Evolutionary conservation across 2,888 invertebrate genomes (phyloP).

Genomic region (Chloroclysta siterata): DNA sequence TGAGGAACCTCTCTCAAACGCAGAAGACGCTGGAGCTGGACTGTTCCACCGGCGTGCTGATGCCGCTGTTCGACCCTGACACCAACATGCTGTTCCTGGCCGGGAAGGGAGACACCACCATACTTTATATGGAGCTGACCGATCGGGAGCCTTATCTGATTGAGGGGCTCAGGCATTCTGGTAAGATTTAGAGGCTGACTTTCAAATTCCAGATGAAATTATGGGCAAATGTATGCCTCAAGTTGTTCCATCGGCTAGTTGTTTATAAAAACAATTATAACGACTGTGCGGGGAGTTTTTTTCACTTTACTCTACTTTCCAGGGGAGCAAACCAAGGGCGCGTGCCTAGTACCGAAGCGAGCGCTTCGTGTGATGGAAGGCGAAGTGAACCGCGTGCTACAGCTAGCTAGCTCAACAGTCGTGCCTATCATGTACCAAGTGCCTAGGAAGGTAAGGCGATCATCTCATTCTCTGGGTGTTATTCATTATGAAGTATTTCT

Average conservation of each 20-base stretch:
- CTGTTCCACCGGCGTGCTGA: conserved; percentile 95
- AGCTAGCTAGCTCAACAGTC: conserved; percentile 93
- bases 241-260: no score
- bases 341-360: conserved; percentile 95
- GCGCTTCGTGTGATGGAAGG: conserved; percentile 98
- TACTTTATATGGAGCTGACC: conserved; percentile 95
- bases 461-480: no score
- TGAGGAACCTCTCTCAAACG: conserved; percentile 90
- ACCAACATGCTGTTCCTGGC: conserved; percentile 98
- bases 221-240: no score
- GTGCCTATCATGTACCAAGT: conserved; percentile 98
- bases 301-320: conserved; percentile 15
- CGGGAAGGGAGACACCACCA: conserved; percentile 97
- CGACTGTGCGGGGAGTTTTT: no score
- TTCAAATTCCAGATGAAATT: no score
- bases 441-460: conserved; percentile 90
- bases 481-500: no score
- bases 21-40: conserved; percentile 93
- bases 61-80: conserved; percentile 96
- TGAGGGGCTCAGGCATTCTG: conserved; percentile 93
- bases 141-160: conserved; percentile 95
- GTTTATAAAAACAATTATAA: no score
- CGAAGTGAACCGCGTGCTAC: conserved; percentile 96
- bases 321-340: conserved; percentile 98
- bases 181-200: conserved; percentile 50